Base-by-base conservation (phyloP, 2,113 vertebrate species). In the Rallus limicola region DNA sequence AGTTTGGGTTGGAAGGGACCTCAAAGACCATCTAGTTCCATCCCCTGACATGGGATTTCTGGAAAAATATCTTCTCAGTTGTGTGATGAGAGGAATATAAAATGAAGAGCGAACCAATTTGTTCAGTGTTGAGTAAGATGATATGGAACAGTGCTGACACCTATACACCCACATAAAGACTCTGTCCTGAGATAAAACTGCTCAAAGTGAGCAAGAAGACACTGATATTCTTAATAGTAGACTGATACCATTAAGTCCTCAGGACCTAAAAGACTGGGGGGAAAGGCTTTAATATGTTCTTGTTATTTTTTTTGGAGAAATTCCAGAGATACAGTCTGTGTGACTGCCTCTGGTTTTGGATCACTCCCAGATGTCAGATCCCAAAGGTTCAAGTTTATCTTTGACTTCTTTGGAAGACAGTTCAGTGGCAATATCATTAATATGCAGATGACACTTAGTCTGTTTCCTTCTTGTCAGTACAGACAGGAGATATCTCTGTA, bases 381-480 rank as follows among this genome's bases (percentile, higher is more conserved):
- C 48, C 88, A 70, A 60, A 93, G 80, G 59, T 76, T 88, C 29
- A 25, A 76, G 56, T 88, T 95, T 92, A 64, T 93, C 85, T 95
- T 53, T 80, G 55, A 36, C 59, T 81, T 67, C 78, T 93, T 72
- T 4, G 3, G 85, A 89, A 90, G 53, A 87, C n/a, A 50, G 60
- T 55, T 90, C 1, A 0, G 55, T 91, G 90, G 48, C 74, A 68
- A 26, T 87, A 52, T 88, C 92, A 80, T 93, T 95, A 96, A 92
- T 84, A 95, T 76, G 90, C 58, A 94, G 79, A 91, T 89, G 68
- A 68, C 8, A 44, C 81, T 77, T 88, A 83, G 50, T 75, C 74
- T 86, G 17, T 95, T 88, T 95, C 78, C 77, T 92, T 92, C 90
- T 94, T 53, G 21, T 90, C 80, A 92, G 72, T 52, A 63, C 82